These are phyloP conservation scores for Sphaerodactylus townsendi DNA, from an alignment of 2,113 vertebrate species.

Conservation along the genomic window DNA sequence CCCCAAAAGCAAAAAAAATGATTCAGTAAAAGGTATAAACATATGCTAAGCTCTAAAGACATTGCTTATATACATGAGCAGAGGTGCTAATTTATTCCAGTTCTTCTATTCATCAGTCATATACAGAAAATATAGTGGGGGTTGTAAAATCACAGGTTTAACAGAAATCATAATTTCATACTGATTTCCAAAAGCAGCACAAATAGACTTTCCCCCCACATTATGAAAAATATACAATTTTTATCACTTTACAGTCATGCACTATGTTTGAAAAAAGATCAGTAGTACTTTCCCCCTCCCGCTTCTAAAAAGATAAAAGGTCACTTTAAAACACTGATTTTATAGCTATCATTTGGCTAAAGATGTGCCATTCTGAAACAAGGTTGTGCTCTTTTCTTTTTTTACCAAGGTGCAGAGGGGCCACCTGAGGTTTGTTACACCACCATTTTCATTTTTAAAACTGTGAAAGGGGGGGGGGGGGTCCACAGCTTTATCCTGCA, in stretches of 20 bases:
- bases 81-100: conserved; percentile 56
- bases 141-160: conserved; percentile 63
- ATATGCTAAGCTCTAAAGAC: conserved; percentile 61
- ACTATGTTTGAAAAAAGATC: conserved; percentile 69
- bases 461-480: neutral
- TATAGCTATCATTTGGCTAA: conserved; percentile 68
- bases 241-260: conserved; percentile 74
- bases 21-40: conserved; percentile 72
- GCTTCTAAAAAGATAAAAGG: conserved; percentile 78
- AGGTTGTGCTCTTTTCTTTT: conserved; percentile 65
- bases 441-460: neutral
- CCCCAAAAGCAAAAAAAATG: conserved; percentile 68
- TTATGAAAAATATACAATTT: conserved; percentile 78
- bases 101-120: conserved; percentile 52
- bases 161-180: conserved; percentile 64
- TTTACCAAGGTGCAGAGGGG: conserved; percentile 42
- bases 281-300: conserved; percentile 72
- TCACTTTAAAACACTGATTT: conserved; percentile 78
- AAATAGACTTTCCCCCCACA: conserved; percentile 64
- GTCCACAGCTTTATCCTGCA: conserved; percentile 23
- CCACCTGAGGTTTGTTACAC: conserved; percentile 32
- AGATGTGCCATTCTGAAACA: conserved; percentile 63
- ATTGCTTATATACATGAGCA: conserved; percentile 63
- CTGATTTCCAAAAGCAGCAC: conserved; percentile 75
- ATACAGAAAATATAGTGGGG: conserved; percentile 55